Evolutionary conservation across 2,113 vertebrate species (phyloP).

Genomic region (Hippotragus niger): DNA sequence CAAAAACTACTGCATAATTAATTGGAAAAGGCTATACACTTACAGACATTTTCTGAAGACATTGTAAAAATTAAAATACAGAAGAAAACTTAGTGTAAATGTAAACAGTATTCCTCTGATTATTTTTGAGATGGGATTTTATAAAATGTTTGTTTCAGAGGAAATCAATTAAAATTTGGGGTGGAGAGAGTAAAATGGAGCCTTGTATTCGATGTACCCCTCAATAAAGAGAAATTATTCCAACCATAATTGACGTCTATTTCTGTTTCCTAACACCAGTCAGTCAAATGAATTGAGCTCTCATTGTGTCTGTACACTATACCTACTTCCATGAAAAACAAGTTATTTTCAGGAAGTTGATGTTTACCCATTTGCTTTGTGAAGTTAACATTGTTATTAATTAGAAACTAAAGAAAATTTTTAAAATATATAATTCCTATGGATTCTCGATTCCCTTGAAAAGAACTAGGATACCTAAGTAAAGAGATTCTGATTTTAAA

Average conservation of each 20-base stretch:
- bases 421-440: not conserved
- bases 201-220: not conserved
- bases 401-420: constrained; percentile 7
- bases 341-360: not conserved
- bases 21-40: not conserved
- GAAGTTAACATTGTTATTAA: not conserved
- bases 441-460: not conserved
- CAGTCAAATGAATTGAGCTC: not conserved
- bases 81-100: not conserved
- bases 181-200: not conserved
- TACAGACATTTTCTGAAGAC: not conserved
- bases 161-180: not conserved
- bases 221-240: not conserved
- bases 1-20: not conserved
- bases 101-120: not conserved
- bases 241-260: not conserved
- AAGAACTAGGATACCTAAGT: not conserved
- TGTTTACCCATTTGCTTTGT: not conserved
- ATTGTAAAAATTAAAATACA: not conserved
- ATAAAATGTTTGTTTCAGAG: not conserved
- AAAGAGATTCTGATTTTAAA: not conserved
- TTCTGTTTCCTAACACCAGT: not conserved
- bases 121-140: not conserved
- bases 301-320: not conserved
- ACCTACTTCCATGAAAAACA: not conserved